phyloP scores from a whole-genome alignment of 2,797 vertebrate species.

The Gymnoscopelus microlampas region DNA sequence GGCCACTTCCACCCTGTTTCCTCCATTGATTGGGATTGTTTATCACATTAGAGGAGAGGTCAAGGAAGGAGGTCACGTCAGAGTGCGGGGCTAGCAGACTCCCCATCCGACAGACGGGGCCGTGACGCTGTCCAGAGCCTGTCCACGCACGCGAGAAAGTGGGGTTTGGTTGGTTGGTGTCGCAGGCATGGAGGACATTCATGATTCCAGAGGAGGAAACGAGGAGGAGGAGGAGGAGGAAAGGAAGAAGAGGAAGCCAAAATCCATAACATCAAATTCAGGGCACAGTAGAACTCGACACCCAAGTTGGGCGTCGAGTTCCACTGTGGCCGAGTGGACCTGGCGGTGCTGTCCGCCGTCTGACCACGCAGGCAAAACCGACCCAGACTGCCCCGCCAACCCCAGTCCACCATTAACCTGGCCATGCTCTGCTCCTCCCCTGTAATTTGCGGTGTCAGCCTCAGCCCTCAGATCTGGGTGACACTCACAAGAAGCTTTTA shows the following conservation, averaged over 20 bases:
- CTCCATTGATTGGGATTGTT: slow-evolving; percentile 79
- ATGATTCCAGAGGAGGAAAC: slow-evolving; percentile 31
- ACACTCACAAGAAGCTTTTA: slow-evolving; percentile 60
- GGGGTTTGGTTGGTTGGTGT: slow-evolving; percentile 50
- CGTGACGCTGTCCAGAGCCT: slow-evolving; percentile 71
- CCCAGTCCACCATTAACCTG: slow-evolving; percentile 25
- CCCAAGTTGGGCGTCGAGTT: too few species aligned
- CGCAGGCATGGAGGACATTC: slow-evolving; percentile 19
- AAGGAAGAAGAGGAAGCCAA: slow-evolving; percentile 16
- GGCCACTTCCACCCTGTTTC: slow-evolving; percentile 74
- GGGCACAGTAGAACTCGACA: neutral
- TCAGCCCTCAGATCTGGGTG: slow-evolving; percentile 45
- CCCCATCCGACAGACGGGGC: slow-evolving; percentile 53
- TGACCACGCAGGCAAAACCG: slow-evolving; percentile 9
- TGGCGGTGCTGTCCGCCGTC: slow-evolving; percentile 3
- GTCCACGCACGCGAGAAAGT: slow-evolving; percentile 48
- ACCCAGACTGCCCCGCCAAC: slow-evolving; percentile 27
- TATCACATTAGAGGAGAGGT: slow-evolving; percentile 74
- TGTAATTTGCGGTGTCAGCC: slow-evolving; percentile 51
- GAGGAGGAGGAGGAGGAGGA: slow-evolving; percentile 22
- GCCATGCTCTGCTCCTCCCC: slow-evolving; percentile 36
- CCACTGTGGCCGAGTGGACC: neutral
- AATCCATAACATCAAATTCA: neutral
- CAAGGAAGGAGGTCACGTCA: slow-evolving; percentile 66
- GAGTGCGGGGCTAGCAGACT: slow-evolving; percentile 48